Conservation (phyloP, 2,113 vertebrate genomes). For the Hypomesus transpacificus region DNA sequence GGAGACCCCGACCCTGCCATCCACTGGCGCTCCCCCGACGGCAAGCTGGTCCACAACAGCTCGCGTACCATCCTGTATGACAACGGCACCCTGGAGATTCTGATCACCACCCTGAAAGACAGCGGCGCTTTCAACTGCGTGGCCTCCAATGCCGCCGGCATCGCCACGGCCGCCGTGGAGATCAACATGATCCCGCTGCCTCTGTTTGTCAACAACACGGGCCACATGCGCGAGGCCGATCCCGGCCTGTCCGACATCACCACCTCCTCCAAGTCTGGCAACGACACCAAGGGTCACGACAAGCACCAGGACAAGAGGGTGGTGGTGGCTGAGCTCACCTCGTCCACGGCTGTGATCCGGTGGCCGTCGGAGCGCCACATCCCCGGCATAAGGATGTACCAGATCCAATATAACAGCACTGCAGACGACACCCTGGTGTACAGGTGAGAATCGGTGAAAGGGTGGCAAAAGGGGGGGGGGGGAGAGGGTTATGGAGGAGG, state of each 20-base stretch:
- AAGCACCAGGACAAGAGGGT: conserved; percentile 77
- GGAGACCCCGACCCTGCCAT: conserved; percentile 86
- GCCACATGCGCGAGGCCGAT: conserved; percentile 77
- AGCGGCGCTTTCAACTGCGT: conserved; percentile 89
- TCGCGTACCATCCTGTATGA: conserved; percentile 78
- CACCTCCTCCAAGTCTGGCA: conserved; percentile 80
- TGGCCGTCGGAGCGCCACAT: conserved; percentile 87
- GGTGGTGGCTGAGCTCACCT: conserved; percentile 79
- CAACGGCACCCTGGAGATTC: conserved; percentile 88
- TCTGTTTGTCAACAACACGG: conserved; percentile 79
- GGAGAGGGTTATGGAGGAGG: not conserved
- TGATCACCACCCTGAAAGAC: conserved; percentile 88
- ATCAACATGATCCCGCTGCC: conserved; percentile 87
- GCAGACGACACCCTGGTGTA: conserved; percentile 89
- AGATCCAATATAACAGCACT: conserved; percentile 94
- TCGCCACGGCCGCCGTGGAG: conserved; percentile 81
- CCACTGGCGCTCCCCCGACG: conserved; percentile 89
- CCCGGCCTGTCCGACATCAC: conserved; percentile 89
- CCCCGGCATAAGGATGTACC: conserved; percentile 90
- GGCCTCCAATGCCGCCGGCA: conserved; percentile 89
- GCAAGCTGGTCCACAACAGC: conserved; percentile 86
- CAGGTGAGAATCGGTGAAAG: conserved; percentile 72
- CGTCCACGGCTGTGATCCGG: conserved; percentile 82
- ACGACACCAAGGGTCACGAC: conserved; percentile 79
- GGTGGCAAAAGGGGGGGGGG: not conserved